These are phyloP conservation scores for Alitta virens DNA, from an alignment of 2,888 invertebrate species.

Conservation along the genomic window DNA sequence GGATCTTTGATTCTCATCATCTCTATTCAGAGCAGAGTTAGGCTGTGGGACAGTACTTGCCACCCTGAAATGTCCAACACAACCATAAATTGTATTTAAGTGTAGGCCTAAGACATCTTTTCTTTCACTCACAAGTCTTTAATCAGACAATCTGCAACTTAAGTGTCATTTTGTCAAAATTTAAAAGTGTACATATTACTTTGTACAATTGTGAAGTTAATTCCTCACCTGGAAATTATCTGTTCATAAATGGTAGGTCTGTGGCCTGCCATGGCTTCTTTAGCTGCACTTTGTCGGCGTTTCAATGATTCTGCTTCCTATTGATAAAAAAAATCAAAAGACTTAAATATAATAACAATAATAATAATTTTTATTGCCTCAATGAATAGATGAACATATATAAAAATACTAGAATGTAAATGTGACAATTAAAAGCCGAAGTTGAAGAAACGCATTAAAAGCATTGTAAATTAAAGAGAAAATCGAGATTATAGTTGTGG, in stretches of 20 bases:
- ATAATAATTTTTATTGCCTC: no score
- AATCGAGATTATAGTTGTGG: no score
- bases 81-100: no score
- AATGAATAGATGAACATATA: no score
- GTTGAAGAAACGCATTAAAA: no score
- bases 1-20: slow-evolving; percentile 27
- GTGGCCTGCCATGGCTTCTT: slow-evolving; percentile 46
- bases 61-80: slow-evolving; percentile 40
- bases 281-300: slow-evolving; percentile 50
- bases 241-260: slow-evolving; percentile 47
- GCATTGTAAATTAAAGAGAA: no score
- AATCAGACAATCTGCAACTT: background rate
- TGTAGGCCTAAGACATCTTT: no score
- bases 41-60: slow-evolving; percentile 45
- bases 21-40: slow-evolving; percentile 35
- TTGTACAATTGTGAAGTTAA: no score
- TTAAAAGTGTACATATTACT: background rate
- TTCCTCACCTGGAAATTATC: slow-evolving; percentile 31
- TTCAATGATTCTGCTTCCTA: slow-evolving; percentile 51
- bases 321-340: slow-evolving; percentile 12
- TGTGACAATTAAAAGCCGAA: no score
- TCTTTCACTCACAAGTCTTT: background rate
- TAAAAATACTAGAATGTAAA: no score
- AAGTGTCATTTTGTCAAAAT: background rate
- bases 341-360: no score